phyloP scores from a whole-genome alignment of 2,113 vertebrate genomes.

The Melozone crissalis region DNA sequence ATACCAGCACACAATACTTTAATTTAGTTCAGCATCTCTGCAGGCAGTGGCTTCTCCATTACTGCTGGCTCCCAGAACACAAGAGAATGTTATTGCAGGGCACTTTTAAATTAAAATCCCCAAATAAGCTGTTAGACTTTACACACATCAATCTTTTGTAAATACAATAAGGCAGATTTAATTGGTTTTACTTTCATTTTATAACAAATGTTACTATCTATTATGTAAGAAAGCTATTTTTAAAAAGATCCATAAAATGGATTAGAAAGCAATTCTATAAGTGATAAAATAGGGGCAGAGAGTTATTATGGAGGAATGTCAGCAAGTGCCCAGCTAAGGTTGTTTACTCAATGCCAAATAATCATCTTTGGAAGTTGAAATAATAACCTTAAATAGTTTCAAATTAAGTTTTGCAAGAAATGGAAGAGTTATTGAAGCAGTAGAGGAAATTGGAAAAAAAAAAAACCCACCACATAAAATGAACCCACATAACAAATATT shows the following conservation, averaged over 20 bases:
- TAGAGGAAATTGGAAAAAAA: background rate
- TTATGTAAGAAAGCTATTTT: conserved; percentile 16
- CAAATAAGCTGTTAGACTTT: conserved; percentile 45
- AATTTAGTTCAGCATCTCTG: conserved; percentile 62
- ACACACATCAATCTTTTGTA: conserved; percentile 47
- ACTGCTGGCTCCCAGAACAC: background rate
- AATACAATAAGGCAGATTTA: conserved; percentile 47
- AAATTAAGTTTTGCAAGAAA: background rate
- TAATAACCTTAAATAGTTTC: conserved; percentile 30
- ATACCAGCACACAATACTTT: conserved; percentile 50
- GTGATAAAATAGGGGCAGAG: background rate
- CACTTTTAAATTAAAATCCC: conserved; percentile 50
- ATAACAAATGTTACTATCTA: conserved; percentile 32
- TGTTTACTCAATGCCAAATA: conserved; percentile 15
- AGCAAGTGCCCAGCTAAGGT: conserved; percentile 9
- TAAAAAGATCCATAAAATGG: background rate
- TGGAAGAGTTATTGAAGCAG: background rate
- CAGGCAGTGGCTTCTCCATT: conserved; percentile 62
- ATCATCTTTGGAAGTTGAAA: conserved; percentile 15
- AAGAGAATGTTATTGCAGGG: conserved; percentile 30
- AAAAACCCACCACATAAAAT: background rate
- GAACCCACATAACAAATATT: background rate
- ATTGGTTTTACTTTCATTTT: conserved; percentile 55
- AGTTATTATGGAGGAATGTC: background rate
- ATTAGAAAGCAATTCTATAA: conserved; percentile 44